Evolutionary conservation across 2,797 vertebrate genomes (phyloP).

Genomic region (Masticophis lateralis): DNA sequence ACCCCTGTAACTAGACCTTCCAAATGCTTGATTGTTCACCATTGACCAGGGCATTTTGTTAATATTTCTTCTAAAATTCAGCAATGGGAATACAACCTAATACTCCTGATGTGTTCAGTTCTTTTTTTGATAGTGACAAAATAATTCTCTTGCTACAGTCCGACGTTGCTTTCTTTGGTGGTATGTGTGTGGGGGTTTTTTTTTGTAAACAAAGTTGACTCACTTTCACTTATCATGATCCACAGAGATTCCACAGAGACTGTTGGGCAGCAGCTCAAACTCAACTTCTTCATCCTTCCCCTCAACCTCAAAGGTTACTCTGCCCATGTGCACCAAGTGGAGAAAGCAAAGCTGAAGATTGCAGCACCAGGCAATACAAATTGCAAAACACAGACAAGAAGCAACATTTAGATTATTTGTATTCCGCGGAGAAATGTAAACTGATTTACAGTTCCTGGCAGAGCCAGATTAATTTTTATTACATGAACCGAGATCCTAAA

Average conservation of each 20-base stretch:
- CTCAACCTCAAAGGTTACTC: neutral
- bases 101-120: neutral
- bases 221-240: neutral
- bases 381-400: neutral
- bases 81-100: neutral
- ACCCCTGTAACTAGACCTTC: too few species aligned
- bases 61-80: neutral
- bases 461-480: constrained; percentile 33
- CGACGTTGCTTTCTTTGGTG: neutral
- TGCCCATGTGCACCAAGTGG: neutral
- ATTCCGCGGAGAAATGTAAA: constrained; percentile 11
- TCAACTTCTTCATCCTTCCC: neutral
- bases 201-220: neutral
- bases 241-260: neutral
- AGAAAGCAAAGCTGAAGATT: neutral
- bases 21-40: neutral
- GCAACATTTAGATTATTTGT: constrained; percentile 16
- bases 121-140: neutral
- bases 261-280: neutral
- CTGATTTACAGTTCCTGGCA: constrained; percentile 18
- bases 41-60: neutral
- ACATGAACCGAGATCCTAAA: constrained; percentile 22
- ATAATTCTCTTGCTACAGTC: neutral
- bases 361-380: neutral
- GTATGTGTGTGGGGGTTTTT: neutral